Evolutionary conservation across 2,888 invertebrate species (phyloP), one percentile per base, ranked within the genome.

Genomic region (Ommatoiulus sabulosus): DNA sequence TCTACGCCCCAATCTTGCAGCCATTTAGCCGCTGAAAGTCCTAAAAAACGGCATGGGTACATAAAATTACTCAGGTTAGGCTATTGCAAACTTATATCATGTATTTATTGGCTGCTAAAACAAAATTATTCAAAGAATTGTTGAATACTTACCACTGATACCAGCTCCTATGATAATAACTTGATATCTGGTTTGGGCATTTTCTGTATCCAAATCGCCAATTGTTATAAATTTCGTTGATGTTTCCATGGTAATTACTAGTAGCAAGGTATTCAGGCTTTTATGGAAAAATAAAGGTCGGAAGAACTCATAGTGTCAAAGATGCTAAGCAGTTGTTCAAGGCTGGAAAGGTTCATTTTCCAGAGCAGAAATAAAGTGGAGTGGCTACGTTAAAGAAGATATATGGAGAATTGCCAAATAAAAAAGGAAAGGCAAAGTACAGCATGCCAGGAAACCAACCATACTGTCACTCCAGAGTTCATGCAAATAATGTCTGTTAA

Each of bases 11-110:
- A 87, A 87, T 91, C 91, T 6, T 90, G 89, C 10, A 92, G 88
- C 52, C 91, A 88, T 87, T 91, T 90, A 7, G 91, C 91, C 17
- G 91, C 91, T 0, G 91, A 90, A 87, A 92, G 89, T 87, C 92
- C 91, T 91, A 1, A 86, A 86, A 20, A 86, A 20, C 17, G 84
- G 10, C n/a, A 4, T 52, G 7, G 3, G 17, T 6, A 52, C 52
- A 46, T 57, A 10, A 63, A 6, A 63, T 63, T 63, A 63, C 57
- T 57, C 10, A 57, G 57, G 17, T 57, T 57, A 15, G 10, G n/a
- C 5, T n/a, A n/a, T 6, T 63, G n/a, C 0, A n/a, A n/a, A 63
- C 20, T 5, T n/a, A n/a, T n/a, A 63, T 63, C 17, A 17, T 63
- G 17, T n/a, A n/a, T n/a, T n/a, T n/a, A 20, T 6, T n/a, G 17